phyloP scores from a whole-genome alignment of 1,140 invertebrate genomes.

The Phymastichus coffea region DNA sequence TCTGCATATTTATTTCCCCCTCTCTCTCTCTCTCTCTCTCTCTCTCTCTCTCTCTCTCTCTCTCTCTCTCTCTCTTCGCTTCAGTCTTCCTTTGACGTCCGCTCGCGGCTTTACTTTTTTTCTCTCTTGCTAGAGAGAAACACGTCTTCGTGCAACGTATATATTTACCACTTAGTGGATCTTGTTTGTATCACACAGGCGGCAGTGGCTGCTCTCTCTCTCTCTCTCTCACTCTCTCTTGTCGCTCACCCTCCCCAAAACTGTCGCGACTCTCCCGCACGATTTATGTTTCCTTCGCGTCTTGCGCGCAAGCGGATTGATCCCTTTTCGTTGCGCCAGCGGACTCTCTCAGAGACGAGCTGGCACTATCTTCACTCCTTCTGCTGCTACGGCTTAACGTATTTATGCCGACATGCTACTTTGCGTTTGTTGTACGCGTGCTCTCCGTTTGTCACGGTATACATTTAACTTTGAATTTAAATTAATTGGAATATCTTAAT shows the following conservation, averaged over 20 bases:
- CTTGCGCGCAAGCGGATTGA: slow-evolving; percentile 50
- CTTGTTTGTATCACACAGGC: slow-evolving; percentile 38
- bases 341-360: too few species aligned
- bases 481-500: too few species aligned
- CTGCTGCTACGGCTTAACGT: too few species aligned
- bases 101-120: neutral
- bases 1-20: neutral
- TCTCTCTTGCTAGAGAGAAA: neutral
- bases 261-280: slow-evolving; percentile 39
- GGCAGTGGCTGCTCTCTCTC: slow-evolving; percentile 17
- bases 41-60: too few species aligned
- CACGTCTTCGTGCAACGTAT: slow-evolving; percentile 11
- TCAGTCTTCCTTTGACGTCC: slow-evolving; percentile 2
- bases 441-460: too few species aligned
- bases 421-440: too few species aligned
- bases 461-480: too few species aligned
- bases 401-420: too few species aligned
- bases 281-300: slow-evolving; percentile 54
- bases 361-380: too few species aligned
- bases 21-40: neutral
- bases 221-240: slow-evolving; percentile 30
- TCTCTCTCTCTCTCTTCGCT: neutral
- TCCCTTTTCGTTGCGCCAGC: slow-evolving; percentile 55
- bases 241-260: slow-evolving; percentile 49
- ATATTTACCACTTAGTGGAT: slow-evolving; percentile 37